Base-by-base conservation (phyloP, 92 coral and sea anemone species). In the Phymanthus crucifer region DNA sequence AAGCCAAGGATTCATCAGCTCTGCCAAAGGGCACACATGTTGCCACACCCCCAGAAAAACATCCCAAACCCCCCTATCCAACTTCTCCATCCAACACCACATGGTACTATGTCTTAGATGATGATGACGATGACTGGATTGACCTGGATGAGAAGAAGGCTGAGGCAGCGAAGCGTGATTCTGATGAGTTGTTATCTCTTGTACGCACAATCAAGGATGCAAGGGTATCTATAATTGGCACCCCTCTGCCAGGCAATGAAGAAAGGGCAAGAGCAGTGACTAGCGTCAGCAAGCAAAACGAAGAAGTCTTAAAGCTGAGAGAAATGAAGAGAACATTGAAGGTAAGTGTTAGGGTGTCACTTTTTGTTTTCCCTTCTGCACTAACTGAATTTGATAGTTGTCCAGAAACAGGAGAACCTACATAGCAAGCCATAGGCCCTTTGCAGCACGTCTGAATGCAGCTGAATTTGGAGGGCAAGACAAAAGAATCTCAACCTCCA, bases 241-340 rank as follows among this genome's bases (percentile, higher is more conserved):
- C 83, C 4, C 98, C 83, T 5, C 26, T 91, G 71, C 87, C 83
- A 48, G 97, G 89, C 18, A 83, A 88, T 67, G 86, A 85, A 36
- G 91, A 85, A 36, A 81, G 94, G 37, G 76, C 89, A 68, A 91
- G 91, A 67, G 94, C 89, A 36, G 82, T 93, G 84, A 86, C 98
- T 16, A 14, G 66, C 31, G 90, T 75, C 35, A 81, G 89, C 21
- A 81, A 78, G n/a, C 46, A 71, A 58, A 73, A 78, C 23, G 66
- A 74, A 33, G 82, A 83, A 50, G 50, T 89, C 46, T 74, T 93
- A 65, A 84, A 82, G 70, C 87, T 96, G 38, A 71, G 65, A 7
- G 88, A 88, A 2, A 87, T 96, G 52, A 84, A 81, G 67, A 90
- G 97, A 79, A 78, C 88, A 14, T 88, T 96, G 21, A 96, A 91